phyloP scores from a whole-genome alignment of 23 tunicate species.

The Phallusia fumigata region DNA sequence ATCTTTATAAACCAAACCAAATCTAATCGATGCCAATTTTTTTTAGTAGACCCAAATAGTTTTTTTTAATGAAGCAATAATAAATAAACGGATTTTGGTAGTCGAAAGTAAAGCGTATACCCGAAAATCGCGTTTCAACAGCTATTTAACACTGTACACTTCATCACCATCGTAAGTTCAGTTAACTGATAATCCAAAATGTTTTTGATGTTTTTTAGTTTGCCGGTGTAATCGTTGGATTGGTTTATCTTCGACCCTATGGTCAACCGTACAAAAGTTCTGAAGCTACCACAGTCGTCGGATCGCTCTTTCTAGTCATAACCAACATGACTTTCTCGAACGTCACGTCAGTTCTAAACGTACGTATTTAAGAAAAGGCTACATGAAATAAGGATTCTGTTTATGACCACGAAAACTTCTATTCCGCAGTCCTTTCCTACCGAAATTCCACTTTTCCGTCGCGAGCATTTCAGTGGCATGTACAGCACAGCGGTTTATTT shows the following conservation, averaged over 20 bases:
- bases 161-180: too few relatives aligned
- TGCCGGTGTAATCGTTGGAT: constrained; percentile 68
- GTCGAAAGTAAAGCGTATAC: too few relatives aligned
- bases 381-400: not conserved
- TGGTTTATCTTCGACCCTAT: constrained; percentile 66
- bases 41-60: too few relatives aligned
- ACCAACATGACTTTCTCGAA: constrained; percentile 40
- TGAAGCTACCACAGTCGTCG: constrained; percentile 56
- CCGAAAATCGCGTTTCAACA: too few relatives aligned
- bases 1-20: too few relatives aligned
- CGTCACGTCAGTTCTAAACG: not conserved
- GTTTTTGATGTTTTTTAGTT: constrained; percentile 29
- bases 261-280: constrained; percentile 48
- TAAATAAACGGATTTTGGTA: too few relatives aligned
- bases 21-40: too few relatives aligned
- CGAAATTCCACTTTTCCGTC: constrained; percentile 64
- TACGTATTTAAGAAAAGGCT: not conserved
- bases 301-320: constrained; percentile 61
- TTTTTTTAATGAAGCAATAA: too few relatives aligned
- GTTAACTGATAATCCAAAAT: too few relatives aligned
- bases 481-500: constrained; percentile 62
- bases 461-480: constrained; percentile 89
- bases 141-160: too few relatives aligned
- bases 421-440: constrained; percentile 60
- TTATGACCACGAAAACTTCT: not conserved